Evolutionary conservation across 1,140 invertebrate species (phyloP).

Genomic region (Zaprionus africanus): DNA sequence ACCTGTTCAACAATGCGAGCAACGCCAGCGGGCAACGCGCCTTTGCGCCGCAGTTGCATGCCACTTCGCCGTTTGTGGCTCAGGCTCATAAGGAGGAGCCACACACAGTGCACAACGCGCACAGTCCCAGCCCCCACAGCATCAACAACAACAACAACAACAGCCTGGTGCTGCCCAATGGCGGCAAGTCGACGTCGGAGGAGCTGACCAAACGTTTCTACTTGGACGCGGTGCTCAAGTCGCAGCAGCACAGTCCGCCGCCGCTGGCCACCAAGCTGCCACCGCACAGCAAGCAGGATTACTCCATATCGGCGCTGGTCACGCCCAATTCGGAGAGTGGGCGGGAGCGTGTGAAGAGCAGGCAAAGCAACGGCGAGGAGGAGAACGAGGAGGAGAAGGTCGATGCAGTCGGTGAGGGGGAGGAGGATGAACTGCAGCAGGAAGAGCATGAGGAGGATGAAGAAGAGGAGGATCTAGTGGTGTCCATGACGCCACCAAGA

Average conservation of each 20-base stretch:
- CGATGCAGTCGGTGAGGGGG: slow-evolving; percentile 48
- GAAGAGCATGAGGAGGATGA: slow-evolving; percentile 30
- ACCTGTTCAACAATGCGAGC: slow-evolving; percentile 69
- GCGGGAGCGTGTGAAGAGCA: slow-evolving; percentile 64
- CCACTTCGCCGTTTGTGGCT: slow-evolving; percentile 43
- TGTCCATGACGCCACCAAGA: slow-evolving; percentile 82
- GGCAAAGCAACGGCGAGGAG: slow-evolving; percentile 73
- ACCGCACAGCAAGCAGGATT: slow-evolving; percentile 69
- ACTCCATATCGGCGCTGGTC: slow-evolving; percentile 77
- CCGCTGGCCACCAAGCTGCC: slow-evolving; percentile 66
- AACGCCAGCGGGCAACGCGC: slow-evolving; percentile 57
- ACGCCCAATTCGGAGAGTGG: slow-evolving; percentile 82
- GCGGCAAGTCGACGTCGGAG: slow-evolving; percentile 84
- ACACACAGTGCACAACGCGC: neutral
- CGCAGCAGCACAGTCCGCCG: slow-evolving; percentile 85
- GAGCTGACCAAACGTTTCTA: slow-evolving; percentile 89
- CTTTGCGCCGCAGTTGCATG: slow-evolving; percentile 50
- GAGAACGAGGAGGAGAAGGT: slow-evolving; percentile 50
- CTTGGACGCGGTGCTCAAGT: slow-evolving; percentile 89
- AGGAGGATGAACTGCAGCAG: slow-evolving; percentile 33
- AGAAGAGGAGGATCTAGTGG: slow-evolving; percentile 76
- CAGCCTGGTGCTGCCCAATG: slow-evolving; percentile 70
- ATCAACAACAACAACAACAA: slow-evolving; percentile 72
- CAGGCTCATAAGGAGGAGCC: slow-evolving; percentile 48
- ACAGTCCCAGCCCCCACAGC: slow-evolving; percentile 14